Evolutionary conservation across 2,797 vertebrate species (phyloP).

Genomic region (Tinamus major): DNA sequence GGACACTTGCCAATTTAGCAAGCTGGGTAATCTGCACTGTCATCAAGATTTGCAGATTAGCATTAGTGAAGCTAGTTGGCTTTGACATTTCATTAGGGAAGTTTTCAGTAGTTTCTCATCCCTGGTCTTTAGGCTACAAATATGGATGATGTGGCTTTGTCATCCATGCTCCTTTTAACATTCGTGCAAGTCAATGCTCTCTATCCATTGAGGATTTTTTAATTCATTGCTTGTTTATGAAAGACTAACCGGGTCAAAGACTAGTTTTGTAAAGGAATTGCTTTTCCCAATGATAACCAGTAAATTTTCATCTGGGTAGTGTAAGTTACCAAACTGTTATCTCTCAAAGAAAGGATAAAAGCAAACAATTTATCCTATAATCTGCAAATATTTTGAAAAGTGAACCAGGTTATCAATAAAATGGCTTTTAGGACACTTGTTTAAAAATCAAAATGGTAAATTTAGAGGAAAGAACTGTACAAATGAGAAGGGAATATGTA

Average conservation of each 20-base stretch:
- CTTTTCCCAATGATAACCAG: neutral
- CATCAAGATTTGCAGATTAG: slow-evolving; percentile 58
- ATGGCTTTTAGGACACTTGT: slow-evolving; percentile 13
- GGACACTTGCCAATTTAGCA: slow-evolving; percentile 48
- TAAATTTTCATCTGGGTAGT: neutral
- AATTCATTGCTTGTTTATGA: slow-evolving; percentile 44
- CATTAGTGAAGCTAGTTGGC: slow-evolving; percentile 47
- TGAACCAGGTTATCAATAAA: slow-evolving; percentile 19
- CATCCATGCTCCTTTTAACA: slow-evolving; percentile 21
- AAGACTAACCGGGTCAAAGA: slow-evolving; percentile 51
- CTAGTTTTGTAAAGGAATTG: slow-evolving; percentile 38
- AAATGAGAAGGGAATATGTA: neutral
- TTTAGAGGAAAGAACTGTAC: neutral
- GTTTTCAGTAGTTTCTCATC: slow-evolving; percentile 27
- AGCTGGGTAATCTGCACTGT: slow-evolving; percentile 54
- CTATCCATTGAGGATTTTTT: neutral
- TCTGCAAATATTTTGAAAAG: slow-evolving; percentile 51
- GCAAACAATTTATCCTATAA: slow-evolving; percentile 42
- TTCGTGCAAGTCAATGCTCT: neutral
- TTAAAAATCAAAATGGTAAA: slow-evolving; percentile 37
- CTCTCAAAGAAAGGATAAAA: slow-evolving; percentile 20
- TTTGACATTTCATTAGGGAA: slow-evolving; percentile 62
- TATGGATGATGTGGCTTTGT: neutral
- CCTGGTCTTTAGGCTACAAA: neutral
- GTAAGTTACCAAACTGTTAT: neutral